phyloP scores from a whole-genome alignment of 2,113 vertebrate species.

The Lepidothrix coronata region DNA sequence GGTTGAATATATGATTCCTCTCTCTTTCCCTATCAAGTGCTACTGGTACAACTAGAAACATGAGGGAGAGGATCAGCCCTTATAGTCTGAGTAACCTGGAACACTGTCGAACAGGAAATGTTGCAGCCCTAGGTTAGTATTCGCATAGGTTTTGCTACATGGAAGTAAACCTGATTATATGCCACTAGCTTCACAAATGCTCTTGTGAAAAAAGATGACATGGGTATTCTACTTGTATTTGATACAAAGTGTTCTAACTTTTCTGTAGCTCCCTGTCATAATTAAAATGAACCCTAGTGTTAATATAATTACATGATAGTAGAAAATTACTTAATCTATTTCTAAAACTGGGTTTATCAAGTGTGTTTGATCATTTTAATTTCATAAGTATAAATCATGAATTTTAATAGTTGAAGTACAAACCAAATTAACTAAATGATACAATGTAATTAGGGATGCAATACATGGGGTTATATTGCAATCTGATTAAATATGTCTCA shows the following conservation, averaged over 20 bases:
- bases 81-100: not conserved
- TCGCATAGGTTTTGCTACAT: not conserved
- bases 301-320: constrained; percentile 37
- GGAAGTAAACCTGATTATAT: not conserved
- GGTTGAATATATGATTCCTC: not conserved
- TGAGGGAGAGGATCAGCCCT: not conserved
- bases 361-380: constrained; percentile 53
- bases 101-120: rapidly evolving
- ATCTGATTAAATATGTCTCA: constrained; percentile 50
- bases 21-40: not conserved
- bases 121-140: not conserved
- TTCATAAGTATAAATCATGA: constrained; percentile 37
- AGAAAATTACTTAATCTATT: constrained; percentile 50
- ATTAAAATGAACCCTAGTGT: constrained; percentile 42
- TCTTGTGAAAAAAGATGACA: not conserved
- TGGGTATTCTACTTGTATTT: not conserved
- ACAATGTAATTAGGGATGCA: constrained; percentile 50
- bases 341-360: constrained; percentile 46
- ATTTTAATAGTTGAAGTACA: constrained; percentile 51
- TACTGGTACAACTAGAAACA: not conserved
- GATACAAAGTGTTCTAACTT: not conserved
- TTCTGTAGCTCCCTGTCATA: not conserved
- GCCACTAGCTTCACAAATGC: not conserved
- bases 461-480: not conserved
- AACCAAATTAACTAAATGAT: constrained; percentile 46